Percentiles rank a stretch among this genome's conserved stretches.
These are phyloP conservation scores for Rhopalosiphum nymphaeae DNA, from an alignment of 2,888 invertebrate species.

Conservation along the genomic window DNA sequence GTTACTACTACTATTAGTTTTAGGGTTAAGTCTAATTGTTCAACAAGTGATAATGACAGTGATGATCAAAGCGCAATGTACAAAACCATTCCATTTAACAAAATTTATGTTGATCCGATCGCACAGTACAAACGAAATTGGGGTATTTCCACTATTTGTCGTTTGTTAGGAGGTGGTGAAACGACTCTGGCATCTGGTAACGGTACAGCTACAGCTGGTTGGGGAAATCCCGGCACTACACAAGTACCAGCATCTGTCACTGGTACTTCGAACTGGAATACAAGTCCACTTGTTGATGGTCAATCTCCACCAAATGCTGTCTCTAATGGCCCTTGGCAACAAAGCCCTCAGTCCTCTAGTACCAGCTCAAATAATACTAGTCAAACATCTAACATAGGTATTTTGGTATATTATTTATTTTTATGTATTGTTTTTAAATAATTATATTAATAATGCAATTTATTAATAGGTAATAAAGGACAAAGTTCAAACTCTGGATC, in stretches of 20 bases:
- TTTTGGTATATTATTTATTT: neutral
- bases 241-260: constrained; percentile 60
- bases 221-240: constrained; percentile 66
- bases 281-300: constrained; percentile 67
- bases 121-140: constrained; percentile 70
- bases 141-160: constrained; percentile 77
- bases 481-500: constrained; percentile 70
- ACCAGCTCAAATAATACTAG: constrained; percentile 67
- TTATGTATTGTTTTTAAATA: neutral
- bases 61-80: constrained; percentile 66
- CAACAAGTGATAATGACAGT: constrained; percentile 64
- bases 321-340: constrained; percentile 66
- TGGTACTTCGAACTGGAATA: constrained; percentile 61
- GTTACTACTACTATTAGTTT: constrained; percentile 67
- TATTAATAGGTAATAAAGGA: constrained; percentile 69
- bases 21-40: constrained; percentile 67
- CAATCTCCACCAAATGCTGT: constrained; percentile 64
- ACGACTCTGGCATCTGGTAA: constrained; percentile 80
- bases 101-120: constrained; percentile 60
- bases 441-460: neutral
- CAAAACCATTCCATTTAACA: constrained; percentile 67
- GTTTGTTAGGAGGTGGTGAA: constrained; percentile 84
- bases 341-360: constrained; percentile 65
- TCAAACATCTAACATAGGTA: constrained; percentile 66
- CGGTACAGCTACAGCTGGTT: constrained; percentile 70